phyloP scores from a whole-genome alignment of 2,113 vertebrate genomes.

The Hippopotamus amphibius region DNA sequence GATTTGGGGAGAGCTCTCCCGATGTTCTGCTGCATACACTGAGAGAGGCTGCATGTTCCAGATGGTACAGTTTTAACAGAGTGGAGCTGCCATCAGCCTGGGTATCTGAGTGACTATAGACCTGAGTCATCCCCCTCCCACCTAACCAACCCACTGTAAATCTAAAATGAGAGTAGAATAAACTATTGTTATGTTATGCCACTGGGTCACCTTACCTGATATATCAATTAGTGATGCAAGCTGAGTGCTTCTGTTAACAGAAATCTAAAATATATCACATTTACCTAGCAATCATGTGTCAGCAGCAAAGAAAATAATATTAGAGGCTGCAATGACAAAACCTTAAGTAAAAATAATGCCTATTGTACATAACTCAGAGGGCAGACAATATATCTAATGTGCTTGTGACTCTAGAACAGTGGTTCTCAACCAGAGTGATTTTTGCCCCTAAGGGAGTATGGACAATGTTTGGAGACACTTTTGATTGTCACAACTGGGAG shows the following conservation, averaged over 20 bases:
- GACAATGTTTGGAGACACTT: background rate
- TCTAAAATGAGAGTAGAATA: background rate
- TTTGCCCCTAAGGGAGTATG: background rate
- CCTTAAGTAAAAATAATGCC: background rate
- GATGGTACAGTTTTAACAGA: background rate
- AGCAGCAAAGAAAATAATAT: background rate
- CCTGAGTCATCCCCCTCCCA: background rate
- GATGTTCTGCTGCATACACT: background rate
- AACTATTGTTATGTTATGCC: background rate
- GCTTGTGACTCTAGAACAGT: background rate
- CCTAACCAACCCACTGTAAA: background rate
- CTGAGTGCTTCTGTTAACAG: background rate
- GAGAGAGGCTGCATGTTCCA: background rate
- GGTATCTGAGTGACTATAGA: background rate
- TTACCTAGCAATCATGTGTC: background rate
- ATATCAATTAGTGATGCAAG: background rate
- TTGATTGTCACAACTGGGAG: background rate
- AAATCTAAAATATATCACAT: conserved; percentile 32
- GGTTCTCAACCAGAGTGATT: background rate
- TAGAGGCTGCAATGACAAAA: background rate
- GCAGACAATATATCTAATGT: background rate
- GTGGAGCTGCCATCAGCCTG: background rate
- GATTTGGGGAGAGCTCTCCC: background rate
- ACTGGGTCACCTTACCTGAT: background rate
- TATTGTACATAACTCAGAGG: background rate